Conservation (phyloP, 2,113 vertebrate species). For the Phalacrocorax carbo region DNA sequence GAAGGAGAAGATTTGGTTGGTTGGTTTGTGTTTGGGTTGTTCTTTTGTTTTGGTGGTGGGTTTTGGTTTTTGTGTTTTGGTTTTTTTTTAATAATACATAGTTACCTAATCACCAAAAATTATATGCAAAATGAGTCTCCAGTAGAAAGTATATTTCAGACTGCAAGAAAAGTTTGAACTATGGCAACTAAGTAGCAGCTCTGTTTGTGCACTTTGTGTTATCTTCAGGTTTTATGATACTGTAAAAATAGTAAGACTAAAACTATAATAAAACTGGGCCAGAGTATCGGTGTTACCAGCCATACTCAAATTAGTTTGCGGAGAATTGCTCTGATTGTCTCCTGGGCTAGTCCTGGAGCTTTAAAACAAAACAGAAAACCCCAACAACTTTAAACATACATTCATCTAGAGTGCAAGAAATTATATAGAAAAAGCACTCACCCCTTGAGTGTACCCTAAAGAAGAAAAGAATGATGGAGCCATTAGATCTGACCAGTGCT, state of each 20-base stretch:
- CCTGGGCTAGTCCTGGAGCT: neutral
- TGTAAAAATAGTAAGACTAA: neutral
- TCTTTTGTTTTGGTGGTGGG: no score
- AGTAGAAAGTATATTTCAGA: constrained; percentile 36
- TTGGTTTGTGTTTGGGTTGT: neutral
- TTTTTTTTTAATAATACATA: constrained; percentile 24
- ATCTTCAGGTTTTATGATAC: constrained; percentile 9
- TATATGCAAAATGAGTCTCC: constrained; percentile 50
- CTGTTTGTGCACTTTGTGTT: constrained; percentile 1
- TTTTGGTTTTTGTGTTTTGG: no score
- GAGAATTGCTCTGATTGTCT: neutral
- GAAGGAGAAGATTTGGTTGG: constrained; percentile 17
- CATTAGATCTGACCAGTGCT: constrained; percentile 23
- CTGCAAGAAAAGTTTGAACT: constrained; percentile 9
- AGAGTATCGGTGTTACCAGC: constrained; percentile 1
- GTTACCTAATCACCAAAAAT: constrained; percentile 57
- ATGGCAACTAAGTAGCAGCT: neutral
- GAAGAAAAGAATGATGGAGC: neutral
- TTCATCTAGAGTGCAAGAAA: neutral
- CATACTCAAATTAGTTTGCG: neutral
- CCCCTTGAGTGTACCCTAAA: neutral
- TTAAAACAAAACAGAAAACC: neutral
- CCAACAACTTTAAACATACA: neutral
- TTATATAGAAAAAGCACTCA: neutral
- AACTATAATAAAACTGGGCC: neutral